Percentiles rank a stretch among this genome's conserved stretches.
phyloP scores from a whole-genome alignment of 2,888 invertebrate species.

The Cremastinae sp. region DNA sequence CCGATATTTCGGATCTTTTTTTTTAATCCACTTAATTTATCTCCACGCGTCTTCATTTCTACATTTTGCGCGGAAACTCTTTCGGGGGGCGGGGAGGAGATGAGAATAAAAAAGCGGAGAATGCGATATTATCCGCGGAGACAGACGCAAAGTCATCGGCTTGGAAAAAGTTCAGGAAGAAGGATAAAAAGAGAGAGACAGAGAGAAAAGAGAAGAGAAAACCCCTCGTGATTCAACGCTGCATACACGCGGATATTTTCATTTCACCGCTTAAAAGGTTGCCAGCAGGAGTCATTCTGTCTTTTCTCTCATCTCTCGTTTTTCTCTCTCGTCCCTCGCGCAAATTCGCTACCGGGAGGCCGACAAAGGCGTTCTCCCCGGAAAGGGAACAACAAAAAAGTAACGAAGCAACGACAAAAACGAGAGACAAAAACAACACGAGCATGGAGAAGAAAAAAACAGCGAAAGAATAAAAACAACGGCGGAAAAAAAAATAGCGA shows the following conservation, averaged over 20 bases:
- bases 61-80: no score
- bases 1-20: no score
- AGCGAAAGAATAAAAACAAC: slow-evolving; percentile 3
- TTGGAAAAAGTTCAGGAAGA: slow-evolving; percentile 45
- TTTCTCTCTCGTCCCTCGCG: not conserved
- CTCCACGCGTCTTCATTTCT: no score
- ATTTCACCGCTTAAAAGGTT: slow-evolving; percentile 47
- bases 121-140: slow-evolving; percentile 1
- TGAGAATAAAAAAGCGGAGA: slow-evolving; percentile 6
- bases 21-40: no score
- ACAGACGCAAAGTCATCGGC: slow-evolving; percentile 37
- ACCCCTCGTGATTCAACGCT: slow-evolving; percentile 47
- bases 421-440: not conserved
- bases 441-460: not conserved
- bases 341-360: slow-evolving; percentile 21
- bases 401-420: slow-evolving; percentile 7
- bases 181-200: not conserved
- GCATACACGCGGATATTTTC: slow-evolving; percentile 45
- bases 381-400: slow-evolving; percentile 8
- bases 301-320: not conserved
- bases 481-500: slow-evolving; percentile 10
- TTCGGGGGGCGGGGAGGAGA: not conserved
- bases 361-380: slow-evolving; percentile 28
- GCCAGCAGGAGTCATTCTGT: not conserved
- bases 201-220: slow-evolving; percentile 6